Base-by-base conservation (phyloP, 2,797 vertebrate species). In the Eremophila alpestris region DNA sequence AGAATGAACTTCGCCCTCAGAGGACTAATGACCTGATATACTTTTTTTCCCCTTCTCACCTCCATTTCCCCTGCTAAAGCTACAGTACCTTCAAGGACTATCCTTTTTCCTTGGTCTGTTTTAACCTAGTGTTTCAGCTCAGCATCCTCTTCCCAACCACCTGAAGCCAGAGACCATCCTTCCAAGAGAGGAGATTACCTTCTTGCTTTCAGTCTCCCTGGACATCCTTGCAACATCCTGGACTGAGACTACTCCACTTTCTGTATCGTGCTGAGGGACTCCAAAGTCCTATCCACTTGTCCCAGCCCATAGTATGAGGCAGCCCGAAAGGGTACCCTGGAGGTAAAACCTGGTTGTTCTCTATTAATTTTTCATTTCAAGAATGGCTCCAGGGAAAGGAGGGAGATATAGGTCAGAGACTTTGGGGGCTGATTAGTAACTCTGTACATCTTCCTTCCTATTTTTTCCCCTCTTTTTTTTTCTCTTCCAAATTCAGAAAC, bases 311-410 rank as follows among this genome's bases (percentile, higher is more conserved):
- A 69, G 36, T 55, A 95, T 5, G 0, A 18, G 48, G 54, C 73
- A 85, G 79, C 73, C 89, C 30, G 2, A 67, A 92, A 93, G 83
- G 83, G 79, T 90, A 93, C 85, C 89, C 95, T 88, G 77, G 91
- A 90, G 95, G 95, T 90, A 93, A 91, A 95, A 91, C 59, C 84
- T 90, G 83, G 56, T 56, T 95, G 82, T 93, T 95, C 87, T 79
- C 93, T 83, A 97, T 95, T 96, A 96, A 96, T 86, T 96, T 95
- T 94, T 95, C 88, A 96, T 96, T 95, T 96, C 83, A 90, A 65
- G 43, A 91, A 90, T 87, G 41, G 64, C 94, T 94, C 87, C 68
- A 76, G 93, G 90, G 94, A 94, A 94, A 91, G 56, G 59, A 94
- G 29, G 85, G 85, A 96, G 96, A 96, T 97, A 93, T 93, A 95